These are phyloP conservation scores for Frankliniella fusca DNA, from an alignment of 2,888 invertebrate species.

Conservation along the genomic window DNA sequence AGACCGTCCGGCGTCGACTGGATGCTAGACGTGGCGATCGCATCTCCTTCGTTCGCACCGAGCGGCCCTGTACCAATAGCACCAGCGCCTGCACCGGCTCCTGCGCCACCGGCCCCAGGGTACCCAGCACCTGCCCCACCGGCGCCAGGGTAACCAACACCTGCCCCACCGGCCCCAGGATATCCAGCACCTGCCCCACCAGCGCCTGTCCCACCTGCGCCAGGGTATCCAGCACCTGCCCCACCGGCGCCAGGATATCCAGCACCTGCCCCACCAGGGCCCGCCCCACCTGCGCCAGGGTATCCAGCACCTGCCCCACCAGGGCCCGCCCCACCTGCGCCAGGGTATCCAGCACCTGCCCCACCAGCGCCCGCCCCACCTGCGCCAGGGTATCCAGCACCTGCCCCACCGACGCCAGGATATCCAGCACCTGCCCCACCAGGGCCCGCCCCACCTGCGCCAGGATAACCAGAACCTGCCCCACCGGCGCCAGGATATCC, in stretches of 20 bases:
- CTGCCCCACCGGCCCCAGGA: neutral
- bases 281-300: neutral
- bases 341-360: neutral
- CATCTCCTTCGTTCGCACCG: neutral
- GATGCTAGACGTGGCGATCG: constrained; percentile 12
- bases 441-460: neutral
- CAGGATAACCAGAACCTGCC: neutral
- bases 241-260: neutral
- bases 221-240: neutral
- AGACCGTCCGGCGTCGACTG: neutral
- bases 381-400: neutral
- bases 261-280: too few species aligned
- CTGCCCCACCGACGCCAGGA: neutral
- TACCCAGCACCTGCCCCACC: neutral
- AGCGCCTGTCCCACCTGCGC: neutral
- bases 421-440: neutral
- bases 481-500: neutral
- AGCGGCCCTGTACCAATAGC: neutral
- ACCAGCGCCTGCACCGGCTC: neutral
- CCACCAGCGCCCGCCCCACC: neutral
- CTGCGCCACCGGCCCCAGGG: neutral
- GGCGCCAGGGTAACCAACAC: neutral
- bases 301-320: neutral
- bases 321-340: neutral
- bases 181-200: neutral